phyloP scores from a whole-genome alignment of 2,888 invertebrate species.

The Heteromurus nitidus region DNA sequence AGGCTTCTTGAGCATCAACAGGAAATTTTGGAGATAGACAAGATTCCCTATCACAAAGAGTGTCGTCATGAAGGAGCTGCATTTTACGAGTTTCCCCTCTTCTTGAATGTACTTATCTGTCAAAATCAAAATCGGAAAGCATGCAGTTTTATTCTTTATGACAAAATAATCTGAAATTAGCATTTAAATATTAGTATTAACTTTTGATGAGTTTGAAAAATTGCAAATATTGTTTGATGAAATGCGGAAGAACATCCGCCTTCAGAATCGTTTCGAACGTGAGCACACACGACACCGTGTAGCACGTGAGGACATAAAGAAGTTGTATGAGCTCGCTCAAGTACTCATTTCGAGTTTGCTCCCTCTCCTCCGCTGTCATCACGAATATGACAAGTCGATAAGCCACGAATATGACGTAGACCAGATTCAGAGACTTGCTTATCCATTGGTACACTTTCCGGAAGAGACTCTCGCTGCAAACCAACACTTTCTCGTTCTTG shows the following conservation, averaged over 20 bases:
- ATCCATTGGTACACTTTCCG: not conserved
- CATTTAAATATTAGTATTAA: not conserved
- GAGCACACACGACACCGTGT: not conserved
- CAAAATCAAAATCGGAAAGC: not conserved
- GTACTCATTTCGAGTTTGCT: not conserved
- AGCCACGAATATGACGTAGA: conserved; percentile 13
- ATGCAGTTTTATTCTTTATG: no score
- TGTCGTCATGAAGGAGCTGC: not conserved
- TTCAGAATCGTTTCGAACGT: not conserved
- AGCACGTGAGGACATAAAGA: conserved; percentile 26
- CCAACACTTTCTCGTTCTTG: not conserved
- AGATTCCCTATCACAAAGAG: not conserved
- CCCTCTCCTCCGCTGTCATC: not conserved
- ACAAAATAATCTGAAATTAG: no score
- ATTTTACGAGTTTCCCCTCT: not conserved
- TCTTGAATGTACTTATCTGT: not conserved
- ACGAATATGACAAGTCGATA: not conserved
- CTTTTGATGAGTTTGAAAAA: not conserved
- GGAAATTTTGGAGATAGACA: conserved; percentile 29
- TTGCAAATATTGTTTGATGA: conserved; percentile 21
- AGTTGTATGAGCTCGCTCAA: not conserved
- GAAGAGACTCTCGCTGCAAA: not conserved
- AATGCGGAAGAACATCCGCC: not conserved
- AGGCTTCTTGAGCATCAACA: conserved; percentile 32
- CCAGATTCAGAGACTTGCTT: not conserved